phyloP scores from a whole-genome alignment of 1,140 invertebrate genomes.

The Asobara japonica region DNA sequence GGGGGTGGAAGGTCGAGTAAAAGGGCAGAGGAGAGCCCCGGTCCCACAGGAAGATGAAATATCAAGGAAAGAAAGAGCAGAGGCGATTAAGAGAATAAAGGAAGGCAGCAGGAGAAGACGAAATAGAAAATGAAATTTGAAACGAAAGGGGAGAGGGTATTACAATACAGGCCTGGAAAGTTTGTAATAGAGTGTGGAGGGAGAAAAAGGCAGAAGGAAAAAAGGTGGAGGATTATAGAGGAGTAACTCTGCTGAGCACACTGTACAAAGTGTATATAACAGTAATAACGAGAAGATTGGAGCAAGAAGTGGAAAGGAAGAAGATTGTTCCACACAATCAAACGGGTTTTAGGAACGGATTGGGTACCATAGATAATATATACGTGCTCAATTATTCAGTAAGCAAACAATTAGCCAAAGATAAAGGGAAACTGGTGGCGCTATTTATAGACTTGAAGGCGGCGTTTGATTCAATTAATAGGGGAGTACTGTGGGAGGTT shows the following conservation, averaged over 20 bases:
- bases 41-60: background rate
- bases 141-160: background rate
- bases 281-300: no score
- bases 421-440: no score
- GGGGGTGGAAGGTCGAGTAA: background rate
- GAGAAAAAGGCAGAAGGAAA: constrained; percentile 34
- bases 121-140: constrained; percentile 26
- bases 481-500: constrained; percentile 22
- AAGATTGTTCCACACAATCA: no score
- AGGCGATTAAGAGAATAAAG: constrained; percentile 15
- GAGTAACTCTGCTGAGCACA: constrained; percentile 38
- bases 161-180: background rate
- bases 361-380: no score
- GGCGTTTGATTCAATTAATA: no score
- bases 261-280: no score
- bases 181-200: constrained; percentile 28
- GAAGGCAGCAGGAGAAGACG: constrained; percentile 23
- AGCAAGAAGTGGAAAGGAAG: no score
- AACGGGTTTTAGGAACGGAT: no score
- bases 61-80: background rate
- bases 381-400: no score
- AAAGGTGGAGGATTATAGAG: constrained; percentile 45
- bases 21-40: background rate
- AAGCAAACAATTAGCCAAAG: no score
- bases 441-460: no score